Evolutionary conservation across 2,113 vertebrate species (phyloP).

Genomic region (Apus apus): DNA sequence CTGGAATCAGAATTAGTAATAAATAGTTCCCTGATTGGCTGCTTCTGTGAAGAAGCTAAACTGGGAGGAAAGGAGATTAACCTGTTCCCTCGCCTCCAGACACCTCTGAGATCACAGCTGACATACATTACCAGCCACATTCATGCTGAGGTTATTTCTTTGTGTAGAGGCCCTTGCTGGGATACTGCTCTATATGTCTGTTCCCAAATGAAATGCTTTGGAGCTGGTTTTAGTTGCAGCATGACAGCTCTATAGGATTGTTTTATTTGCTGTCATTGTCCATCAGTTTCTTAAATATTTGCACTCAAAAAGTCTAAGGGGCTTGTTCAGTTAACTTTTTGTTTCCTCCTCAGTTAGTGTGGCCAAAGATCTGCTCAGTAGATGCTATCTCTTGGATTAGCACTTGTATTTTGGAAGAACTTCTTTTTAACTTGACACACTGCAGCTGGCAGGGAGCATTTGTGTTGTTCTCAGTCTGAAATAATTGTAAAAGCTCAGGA

Average conservation of each 20-base stretch:
- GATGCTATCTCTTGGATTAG: not conserved
- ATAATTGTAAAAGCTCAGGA: not conserved
- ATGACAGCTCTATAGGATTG: not conserved
- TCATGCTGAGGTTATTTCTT: not conserved
- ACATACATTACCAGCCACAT: not conserved
- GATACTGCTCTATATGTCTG: not conserved
- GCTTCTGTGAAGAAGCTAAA: conserved; percentile 39
- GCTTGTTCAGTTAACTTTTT: not conserved
- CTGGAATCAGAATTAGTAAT: conserved; percentile 41
- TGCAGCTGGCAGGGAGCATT: not conserved
- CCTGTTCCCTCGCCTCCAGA: not conserved
- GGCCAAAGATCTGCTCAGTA: not conserved
- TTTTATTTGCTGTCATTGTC: not conserved
- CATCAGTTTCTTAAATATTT: not conserved
- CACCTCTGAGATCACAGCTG: not conserved
- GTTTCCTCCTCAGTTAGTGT: not conserved
- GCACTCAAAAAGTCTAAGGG: not conserved
- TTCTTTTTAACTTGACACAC: not conserved
- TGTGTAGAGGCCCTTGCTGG: not conserved
- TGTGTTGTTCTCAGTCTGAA: not conserved
- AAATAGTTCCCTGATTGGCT: conserved; percentile 5
- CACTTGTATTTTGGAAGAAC: not conserved
- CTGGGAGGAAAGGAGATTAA: conserved; percentile 42
- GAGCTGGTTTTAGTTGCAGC: not conserved
- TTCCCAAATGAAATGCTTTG: not conserved